Evolutionary conservation across 1,140 invertebrate species (phyloP).

Genomic region (Temnothorax nylanderi): DNA sequence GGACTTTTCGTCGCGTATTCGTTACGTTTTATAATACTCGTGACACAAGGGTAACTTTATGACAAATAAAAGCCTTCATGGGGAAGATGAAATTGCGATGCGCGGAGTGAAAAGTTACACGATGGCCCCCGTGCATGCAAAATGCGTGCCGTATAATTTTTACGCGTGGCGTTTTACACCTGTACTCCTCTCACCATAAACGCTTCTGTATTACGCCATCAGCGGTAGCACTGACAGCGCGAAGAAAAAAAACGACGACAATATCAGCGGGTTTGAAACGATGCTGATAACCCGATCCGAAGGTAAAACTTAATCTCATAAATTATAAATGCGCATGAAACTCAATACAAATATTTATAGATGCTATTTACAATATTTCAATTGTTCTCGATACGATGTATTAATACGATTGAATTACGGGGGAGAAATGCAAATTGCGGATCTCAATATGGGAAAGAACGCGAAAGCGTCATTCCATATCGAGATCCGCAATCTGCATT

Average conservation of each 20-base stretch:
- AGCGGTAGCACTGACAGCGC: background rate
- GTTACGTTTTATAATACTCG: conserved; percentile 67
- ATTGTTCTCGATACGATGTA: background rate
- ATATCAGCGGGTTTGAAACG: background rate
- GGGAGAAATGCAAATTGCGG: background rate
- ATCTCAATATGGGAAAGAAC: background rate
- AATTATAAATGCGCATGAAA: background rate
- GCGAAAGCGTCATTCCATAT: background rate
- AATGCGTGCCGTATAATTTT: conserved; percentile 66
- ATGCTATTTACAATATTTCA: background rate
- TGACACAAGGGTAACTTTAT: conserved; percentile 67
- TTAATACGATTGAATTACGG: conserved; percentile 4
- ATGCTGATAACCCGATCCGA: background rate
- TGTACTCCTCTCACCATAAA: conserved; percentile 68
- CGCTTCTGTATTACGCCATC: conserved; percentile 47
- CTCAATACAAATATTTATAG: background rate
- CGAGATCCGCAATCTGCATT: conserved; percentile 6
- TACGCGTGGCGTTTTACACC: conserved; percentile 63
- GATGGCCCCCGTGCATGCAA: conserved; percentile 42
- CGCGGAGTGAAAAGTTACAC: conserved; percentile 70
- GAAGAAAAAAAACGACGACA: conserved; percentile 10
- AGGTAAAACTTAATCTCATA: background rate
- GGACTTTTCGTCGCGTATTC: conserved; percentile 37
- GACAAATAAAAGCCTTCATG: conserved; percentile 68
- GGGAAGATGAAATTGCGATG: conserved; percentile 63